Evolutionary conservation across 2,113 vertebrate species (phyloP), one percentile per base, ranked within the genome.

Genomic region (Ailurus styani): DNA sequence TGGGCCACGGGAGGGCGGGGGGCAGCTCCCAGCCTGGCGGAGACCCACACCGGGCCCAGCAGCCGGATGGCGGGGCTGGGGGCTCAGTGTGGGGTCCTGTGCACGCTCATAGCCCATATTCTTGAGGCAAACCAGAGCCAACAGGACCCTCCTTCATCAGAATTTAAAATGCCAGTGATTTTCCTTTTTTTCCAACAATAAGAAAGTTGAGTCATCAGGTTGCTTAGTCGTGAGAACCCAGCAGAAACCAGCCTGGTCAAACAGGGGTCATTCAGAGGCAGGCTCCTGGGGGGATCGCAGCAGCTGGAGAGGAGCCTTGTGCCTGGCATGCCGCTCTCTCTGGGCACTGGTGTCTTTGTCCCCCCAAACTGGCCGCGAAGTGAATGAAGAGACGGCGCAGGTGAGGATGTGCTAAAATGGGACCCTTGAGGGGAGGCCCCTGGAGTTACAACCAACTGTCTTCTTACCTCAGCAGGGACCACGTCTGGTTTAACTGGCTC

Each of bases 281-380:
- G n/a, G 60, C 37, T 37, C 14, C 25, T 10, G 62, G 2, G 42
- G 14, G 62, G 29, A 55, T 54, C 42, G 31, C 14, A 23, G 34
- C 6, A 1, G 0, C 4, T 5, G 15, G 10, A 40, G 66, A 18
- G 31, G 82, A 60, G 45, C 20, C 9, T 0, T 3, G 12, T 0
- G 6, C 75, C 73, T 31, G 23, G 60, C 54, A 81, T n/a, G 40
- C 31, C 14, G 73, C 64, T 25, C 7, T 21, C 37, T 25, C 42
- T 5, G 27, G 20, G 34, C 20, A 2, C 42, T 34, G 57, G 42
- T 5, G 2, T 37, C 60, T n/a, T 34, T 25, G 47, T n/a, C 20
- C 18, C 57, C 31, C n/a, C 25, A 29, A 62, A 18, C 62, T 31
- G 52, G 47, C 34, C 34, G 64, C 14, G 27, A 52, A n/a, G 62